Evolutionary conservation across 2,888 invertebrate species (phyloP).

Genomic region (Theodoxus fluviatilis): DNA sequence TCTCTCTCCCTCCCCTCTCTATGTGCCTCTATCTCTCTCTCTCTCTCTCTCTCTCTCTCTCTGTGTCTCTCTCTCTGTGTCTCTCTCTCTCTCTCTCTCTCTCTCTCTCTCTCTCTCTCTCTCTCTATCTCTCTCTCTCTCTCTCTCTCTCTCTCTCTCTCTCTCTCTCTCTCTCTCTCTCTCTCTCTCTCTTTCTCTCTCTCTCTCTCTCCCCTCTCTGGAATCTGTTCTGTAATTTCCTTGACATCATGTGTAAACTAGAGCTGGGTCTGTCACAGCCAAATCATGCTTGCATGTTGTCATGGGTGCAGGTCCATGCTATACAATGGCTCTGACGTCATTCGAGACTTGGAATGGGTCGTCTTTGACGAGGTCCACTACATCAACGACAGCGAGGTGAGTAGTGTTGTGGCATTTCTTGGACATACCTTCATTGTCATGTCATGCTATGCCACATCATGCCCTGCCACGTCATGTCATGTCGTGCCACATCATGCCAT

Average conservation of each 20-base stretch:
- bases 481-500: neutral
- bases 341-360: slow-evolving; percentile 96
- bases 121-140: no score
- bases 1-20: no score
- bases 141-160: no score
- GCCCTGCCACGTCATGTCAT: no score
- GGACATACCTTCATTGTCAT: neutral
- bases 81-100: no score
- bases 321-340: slow-evolving; percentile 90
- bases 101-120: no score
- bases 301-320: slow-evolving; percentile 78
- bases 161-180: neutral
- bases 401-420: neutral
- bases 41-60: no score
- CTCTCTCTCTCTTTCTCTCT: neutral
- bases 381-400: slow-evolving; percentile 91
- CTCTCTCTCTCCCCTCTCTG: neutral
- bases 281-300: neutral
- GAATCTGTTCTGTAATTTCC: neutral
- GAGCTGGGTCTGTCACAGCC: neutral
- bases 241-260: neutral
- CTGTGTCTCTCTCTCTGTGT: no score
- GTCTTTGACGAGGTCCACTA: slow-evolving; percentile 99
- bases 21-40: no score
- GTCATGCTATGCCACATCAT: neutral